These are phyloP conservation scores for Stichodactyla helianthus DNA, from an alignment of 64 coral and sea anemone genomes.

Conservation along the genomic window DNA sequence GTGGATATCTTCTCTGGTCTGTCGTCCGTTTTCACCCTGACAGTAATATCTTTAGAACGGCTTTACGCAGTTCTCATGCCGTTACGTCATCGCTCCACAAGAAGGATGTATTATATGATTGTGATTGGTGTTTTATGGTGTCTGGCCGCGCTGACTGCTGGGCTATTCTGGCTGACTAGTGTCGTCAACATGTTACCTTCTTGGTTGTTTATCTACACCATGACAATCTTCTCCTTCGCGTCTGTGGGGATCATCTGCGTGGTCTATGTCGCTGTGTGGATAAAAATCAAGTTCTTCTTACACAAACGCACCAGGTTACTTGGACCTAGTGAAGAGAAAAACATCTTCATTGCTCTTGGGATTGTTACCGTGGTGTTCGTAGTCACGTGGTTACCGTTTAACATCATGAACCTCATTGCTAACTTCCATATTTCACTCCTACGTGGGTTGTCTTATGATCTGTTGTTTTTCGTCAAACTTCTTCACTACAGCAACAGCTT, in stretches of 20 bases:
- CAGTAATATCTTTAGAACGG: slow-evolving; percentile 68
- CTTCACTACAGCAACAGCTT: slow-evolving; percentile 85
- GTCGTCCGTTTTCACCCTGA: slow-evolving; percentile 73
- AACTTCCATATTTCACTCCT: slow-evolving; percentile 50
- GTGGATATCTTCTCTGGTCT: slow-evolving; percentile 74
- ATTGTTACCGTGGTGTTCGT: slow-evolving; percentile 84
- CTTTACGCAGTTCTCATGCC: slow-evolving; percentile 64
- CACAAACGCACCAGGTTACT: slow-evolving; percentile 19
- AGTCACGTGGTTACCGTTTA: slow-evolving; percentile 68
- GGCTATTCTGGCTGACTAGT: slow-evolving; percentile 33
- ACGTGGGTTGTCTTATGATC: slow-evolving; percentile 25
- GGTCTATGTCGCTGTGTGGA: slow-evolving; percentile 48
- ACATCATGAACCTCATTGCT: slow-evolving; percentile 82
- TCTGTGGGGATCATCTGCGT: slow-evolving; percentile 55
- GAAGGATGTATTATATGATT: slow-evolving; percentile 22
- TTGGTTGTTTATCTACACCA: slow-evolving; percentile 41
- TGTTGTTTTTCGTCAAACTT: slow-evolving; percentile 69
- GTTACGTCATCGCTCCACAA: slow-evolving; percentile 21
- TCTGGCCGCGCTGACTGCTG: slow-evolving; percentile 38
- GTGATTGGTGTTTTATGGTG: slow-evolving; percentile 38
- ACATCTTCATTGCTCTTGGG: slow-evolving; percentile 46
- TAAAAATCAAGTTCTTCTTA: slow-evolving; percentile 55
- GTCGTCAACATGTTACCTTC: slow-evolving; percentile 20
- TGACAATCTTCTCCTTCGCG: slow-evolving; percentile 58
- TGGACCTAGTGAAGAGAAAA: slow-evolving; percentile 43